These are phyloP conservation scores for Anomalospiza imberbis DNA, from an alignment of 2,797 vertebrate species.

Conservation along the genomic window DNA sequence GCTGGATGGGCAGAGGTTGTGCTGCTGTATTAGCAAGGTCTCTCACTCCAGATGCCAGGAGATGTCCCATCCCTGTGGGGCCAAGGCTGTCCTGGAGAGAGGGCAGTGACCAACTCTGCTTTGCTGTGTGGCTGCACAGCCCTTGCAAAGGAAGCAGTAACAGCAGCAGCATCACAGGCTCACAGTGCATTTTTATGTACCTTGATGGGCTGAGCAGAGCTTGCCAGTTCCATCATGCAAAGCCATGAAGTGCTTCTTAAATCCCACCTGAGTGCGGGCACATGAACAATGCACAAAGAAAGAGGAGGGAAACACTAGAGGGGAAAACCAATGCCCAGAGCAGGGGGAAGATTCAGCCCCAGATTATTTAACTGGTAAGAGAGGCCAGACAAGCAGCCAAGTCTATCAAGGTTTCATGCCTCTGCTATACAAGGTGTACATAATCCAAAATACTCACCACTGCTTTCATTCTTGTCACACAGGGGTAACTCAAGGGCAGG, in stretches of 20 bases:
- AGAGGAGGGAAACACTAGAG: neutral
- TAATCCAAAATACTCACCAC: neutral
- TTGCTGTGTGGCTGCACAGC: neutral
- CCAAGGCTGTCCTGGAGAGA: neutral
- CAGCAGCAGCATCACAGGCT: neutral
- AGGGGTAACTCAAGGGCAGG: neutral
- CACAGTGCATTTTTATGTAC: neutral
- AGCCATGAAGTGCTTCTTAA: neutral
- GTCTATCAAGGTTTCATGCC: neutral
- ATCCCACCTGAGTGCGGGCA: neutral
- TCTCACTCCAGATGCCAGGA: neutral
- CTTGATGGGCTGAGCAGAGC: neutral
- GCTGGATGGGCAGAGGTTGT: neutral
- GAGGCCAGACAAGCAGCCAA: neutral
- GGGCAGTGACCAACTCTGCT: neutral
- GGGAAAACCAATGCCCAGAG: neutral
- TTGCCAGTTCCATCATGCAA: neutral
- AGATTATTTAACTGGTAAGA: neutral
- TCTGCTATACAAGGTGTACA: neutral
- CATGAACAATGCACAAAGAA: neutral
- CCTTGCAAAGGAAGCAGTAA: neutral
- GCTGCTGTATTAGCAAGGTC: neutral
- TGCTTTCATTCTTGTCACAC: neutral
- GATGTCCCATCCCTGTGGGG: neutral
- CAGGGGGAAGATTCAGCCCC: neutral